Conservation (phyloP, 92 coral and sea anemone species). For the Porites evermanni region DNA sequence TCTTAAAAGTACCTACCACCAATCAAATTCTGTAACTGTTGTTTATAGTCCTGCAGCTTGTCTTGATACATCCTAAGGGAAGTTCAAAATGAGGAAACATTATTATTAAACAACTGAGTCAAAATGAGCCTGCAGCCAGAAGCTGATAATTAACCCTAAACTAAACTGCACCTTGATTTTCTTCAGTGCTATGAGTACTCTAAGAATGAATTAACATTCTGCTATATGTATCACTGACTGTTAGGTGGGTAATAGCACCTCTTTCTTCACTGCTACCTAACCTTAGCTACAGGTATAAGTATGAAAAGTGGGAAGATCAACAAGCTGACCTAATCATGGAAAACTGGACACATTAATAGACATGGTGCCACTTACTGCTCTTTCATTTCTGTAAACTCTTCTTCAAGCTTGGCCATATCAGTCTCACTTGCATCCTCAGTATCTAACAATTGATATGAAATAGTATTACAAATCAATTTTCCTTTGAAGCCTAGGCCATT, state of each 20-base stretch:
- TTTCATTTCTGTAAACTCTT: slow-evolving; percentile 97
- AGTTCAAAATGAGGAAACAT: too few relatives aligned
- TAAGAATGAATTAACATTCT: too few relatives aligned
- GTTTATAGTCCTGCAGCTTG: slow-evolving; percentile 89
- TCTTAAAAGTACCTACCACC: slow-evolving; percentile 62
- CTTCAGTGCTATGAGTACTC: too few relatives aligned
- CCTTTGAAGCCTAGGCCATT: background rate
- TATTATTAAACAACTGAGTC: too few relatives aligned
- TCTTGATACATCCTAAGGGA: slow-evolving; percentile 94
- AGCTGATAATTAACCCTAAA: too few relatives aligned
- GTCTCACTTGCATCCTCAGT: slow-evolving; percentile 99
- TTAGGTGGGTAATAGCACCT: too few relatives aligned
- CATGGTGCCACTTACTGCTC: slow-evolving; percentile 88
- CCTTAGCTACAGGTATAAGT: too few relatives aligned
- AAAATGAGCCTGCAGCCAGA: too few relatives aligned
- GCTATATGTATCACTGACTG: too few relatives aligned
- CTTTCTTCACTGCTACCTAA: too few relatives aligned
- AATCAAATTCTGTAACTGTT: slow-evolving; percentile 85
- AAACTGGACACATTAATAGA: background rate
- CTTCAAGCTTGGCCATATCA: slow-evolving; percentile 99
- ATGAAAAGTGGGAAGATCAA: background rate
- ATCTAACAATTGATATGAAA: slow-evolving; percentile 43
- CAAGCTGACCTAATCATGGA: background rate
- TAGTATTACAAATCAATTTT: too few relatives aligned
- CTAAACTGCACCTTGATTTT: too few relatives aligned